These are phyloP conservation scores for Aphis gossypii DNA, from an alignment of 1,140 invertebrate genomes.

Conservation along the genomic window DNA sequence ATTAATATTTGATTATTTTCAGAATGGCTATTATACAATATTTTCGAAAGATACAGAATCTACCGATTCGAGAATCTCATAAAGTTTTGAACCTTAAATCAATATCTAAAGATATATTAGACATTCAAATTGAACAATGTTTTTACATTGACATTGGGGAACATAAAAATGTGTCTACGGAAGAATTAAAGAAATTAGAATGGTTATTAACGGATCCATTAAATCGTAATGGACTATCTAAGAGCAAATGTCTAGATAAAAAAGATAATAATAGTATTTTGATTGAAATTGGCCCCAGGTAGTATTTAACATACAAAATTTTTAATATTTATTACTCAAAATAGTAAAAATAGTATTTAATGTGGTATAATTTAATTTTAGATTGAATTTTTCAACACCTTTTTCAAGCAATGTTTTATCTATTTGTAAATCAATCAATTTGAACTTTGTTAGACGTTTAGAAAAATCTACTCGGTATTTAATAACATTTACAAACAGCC, in stretches of 20 bases:
- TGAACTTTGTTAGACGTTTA: conserved; percentile 77
- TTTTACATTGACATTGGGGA: conserved; percentile 42
- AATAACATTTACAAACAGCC: conserved; percentile 67
- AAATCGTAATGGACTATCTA: conserved; percentile 66
- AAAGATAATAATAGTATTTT: conserved; percentile 65
- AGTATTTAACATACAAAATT: conserved; percentile 19
- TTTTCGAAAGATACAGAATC: conserved; percentile 7
- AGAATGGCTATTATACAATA: conserved; percentile 46
- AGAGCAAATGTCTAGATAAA: conserved; percentile 65
- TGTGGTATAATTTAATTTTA: conserved; percentile 64
- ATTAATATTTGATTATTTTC: conserved; percentile 8
- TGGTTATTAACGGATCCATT: conserved; percentile 77
- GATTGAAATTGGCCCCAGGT: conserved; percentile 84
- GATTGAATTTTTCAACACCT: conserved; percentile 92
- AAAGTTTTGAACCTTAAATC: conserved; percentile 29
- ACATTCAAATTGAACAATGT: conserved; percentile 44
- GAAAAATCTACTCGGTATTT: conserved; percentile 84
- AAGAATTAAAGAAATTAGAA: conserved; percentile 70
- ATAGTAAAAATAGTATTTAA: not conserved
- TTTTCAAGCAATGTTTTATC: conserved; percentile 95
- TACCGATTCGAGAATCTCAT: not conserved
- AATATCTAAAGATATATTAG: not conserved
- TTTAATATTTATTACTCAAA: not conserved
- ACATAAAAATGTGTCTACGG: conserved; percentile 61
- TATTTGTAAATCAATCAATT: conserved; percentile 84